These are phyloP conservation scores for Clytia hemisphaerica DNA, from an alignment of 30 jellyfish, hydroid and myxozoan genomes.

Conservation along the genomic window DNA sequence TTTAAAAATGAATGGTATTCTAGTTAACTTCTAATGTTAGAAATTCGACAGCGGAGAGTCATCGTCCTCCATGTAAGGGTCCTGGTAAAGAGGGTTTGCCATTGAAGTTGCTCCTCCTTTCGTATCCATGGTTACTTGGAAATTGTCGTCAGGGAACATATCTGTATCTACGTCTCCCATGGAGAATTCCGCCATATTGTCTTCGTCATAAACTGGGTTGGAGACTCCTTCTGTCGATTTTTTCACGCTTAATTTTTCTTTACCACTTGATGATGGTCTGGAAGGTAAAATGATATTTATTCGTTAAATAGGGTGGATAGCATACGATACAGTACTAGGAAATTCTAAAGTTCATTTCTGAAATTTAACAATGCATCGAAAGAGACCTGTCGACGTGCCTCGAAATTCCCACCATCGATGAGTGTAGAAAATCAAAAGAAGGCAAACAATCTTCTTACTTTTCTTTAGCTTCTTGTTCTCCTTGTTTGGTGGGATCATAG, in stretches of 20 bases:
- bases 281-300: too few species aligned
- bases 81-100: slow-evolving; percentile 98
- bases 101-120: slow-evolving; percentile 92
- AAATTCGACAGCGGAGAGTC: slow-evolving; percentile 84
- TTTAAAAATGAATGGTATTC: too few species aligned
- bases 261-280: too few species aligned
- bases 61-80: slow-evolving; percentile 89
- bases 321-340: too few species aligned
- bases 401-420: too few species aligned
- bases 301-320: too few species aligned
- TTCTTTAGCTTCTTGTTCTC: slow-evolving; percentile 52
- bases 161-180: slow-evolving; percentile 65
- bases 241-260: too few species aligned
- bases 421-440: too few species aligned
- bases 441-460: not conserved
- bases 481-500: slow-evolving; percentile 94
- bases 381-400: too few species aligned
- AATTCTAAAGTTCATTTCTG: too few species aligned
- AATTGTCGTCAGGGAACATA: slow-evolving; percentile 77
- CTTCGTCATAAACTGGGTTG: slow-evolving; percentile 94
- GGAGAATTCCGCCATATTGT: slow-evolving; percentile 66
- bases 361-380: too few species aligned
- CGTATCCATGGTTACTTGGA: slow-evolving; percentile 77
- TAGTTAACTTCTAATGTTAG: too few species aligned
- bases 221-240: slow-evolving; percentile 67